Conservation (phyloP, 2,797 vertebrate genomes). For the Okamejei kenojei region DNA sequence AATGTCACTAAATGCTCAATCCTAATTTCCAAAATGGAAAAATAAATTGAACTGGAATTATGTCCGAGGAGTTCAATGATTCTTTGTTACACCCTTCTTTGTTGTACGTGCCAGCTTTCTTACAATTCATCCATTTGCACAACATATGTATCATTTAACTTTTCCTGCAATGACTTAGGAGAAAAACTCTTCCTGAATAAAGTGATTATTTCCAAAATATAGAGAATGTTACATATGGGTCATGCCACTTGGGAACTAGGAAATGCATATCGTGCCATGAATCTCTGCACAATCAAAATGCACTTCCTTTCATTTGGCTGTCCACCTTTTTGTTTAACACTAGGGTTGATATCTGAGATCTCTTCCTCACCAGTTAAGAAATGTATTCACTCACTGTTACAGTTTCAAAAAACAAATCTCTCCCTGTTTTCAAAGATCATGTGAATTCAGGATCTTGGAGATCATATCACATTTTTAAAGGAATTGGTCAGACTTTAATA, state of each 20-base stretch:
- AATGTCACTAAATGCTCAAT: neutral
- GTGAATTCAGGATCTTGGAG: neutral
- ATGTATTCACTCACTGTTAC: neutral
- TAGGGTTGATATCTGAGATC: neutral
- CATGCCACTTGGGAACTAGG: no score
- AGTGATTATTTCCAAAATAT: constrained; percentile 3
- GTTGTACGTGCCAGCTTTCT: neutral
- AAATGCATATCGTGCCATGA: neutral
- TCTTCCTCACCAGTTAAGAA: neutral
- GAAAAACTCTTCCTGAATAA: neutral
- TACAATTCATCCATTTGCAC: neutral
- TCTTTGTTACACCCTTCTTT: neutral
- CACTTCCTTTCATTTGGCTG: neutral
- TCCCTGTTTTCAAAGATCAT: neutral
- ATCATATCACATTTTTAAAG: neutral
- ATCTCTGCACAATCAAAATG: neutral
- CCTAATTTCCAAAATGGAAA: neutral
- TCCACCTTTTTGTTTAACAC: neutral
- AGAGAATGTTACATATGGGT: neutral
- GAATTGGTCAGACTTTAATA: neutral
- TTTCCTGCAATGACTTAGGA: neutral
- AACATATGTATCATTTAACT: neutral
- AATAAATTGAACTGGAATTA: neutral
- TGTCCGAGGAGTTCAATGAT: neutral
- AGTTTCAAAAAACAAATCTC: neutral